These are phyloP conservation scores for Hiodon alosoides DNA, from an alignment of 2,113 vertebrate species.

Conservation along the genomic window DNA sequence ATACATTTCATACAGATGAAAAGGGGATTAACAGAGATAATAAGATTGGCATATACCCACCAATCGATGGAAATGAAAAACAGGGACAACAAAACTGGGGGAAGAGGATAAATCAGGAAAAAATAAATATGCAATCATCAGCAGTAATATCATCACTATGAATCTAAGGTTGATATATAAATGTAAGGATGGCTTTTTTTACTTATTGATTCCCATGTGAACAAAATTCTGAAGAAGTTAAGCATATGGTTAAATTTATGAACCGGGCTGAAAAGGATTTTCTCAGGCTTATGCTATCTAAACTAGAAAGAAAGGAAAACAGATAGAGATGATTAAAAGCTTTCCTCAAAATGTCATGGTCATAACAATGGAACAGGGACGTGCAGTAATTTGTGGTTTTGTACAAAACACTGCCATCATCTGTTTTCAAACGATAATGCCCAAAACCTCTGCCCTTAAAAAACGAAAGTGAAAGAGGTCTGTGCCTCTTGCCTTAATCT, in stretches of 20 bases:
- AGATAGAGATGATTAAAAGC: background rate
- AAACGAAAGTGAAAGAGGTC: background rate
- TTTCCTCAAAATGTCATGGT: background rate
- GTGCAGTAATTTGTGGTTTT: background rate
- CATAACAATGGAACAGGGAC: background rate
- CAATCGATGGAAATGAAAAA: slow-evolving; percentile 1
- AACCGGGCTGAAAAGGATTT: background rate
- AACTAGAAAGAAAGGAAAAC: background rate
- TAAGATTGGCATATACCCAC: slow-evolving; percentile 7
- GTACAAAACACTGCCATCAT: slow-evolving; percentile 25
- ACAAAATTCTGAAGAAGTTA: background rate
- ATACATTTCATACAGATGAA: slow-evolving; percentile 14
- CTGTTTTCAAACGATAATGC: slow-evolving; percentile 13
- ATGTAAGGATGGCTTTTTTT: background rate
- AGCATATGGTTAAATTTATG: background rate
- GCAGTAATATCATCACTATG: background rate
- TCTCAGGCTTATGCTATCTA: background rate
- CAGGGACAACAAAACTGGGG: background rate
- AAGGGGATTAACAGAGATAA: slow-evolving; percentile 16
- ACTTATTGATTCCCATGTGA: background rate
- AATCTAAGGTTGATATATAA: background rate
- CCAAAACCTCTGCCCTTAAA: background rate
- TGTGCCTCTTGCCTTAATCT: background rate
- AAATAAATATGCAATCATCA: background rate
- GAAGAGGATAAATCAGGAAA: slow-evolving; percentile 1